Percentiles rank a stretch among this genome's conserved stretches.
Evolutionary conservation across 2,797 vertebrate species (phyloP).

Genomic region (Poliocrania exsul): DNA sequence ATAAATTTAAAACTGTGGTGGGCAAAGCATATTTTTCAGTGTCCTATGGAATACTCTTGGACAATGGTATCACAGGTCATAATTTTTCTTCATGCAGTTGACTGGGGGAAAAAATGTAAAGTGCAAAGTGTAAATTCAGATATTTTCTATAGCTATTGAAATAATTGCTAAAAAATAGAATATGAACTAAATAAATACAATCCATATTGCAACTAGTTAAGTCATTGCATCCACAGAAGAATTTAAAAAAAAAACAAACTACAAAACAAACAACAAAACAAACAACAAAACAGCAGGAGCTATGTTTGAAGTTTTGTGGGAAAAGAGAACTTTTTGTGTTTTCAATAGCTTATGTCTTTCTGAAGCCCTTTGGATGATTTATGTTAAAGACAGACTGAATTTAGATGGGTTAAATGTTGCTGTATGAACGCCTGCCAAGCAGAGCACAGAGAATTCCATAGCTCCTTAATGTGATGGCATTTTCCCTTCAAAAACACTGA

Average conservation of each 20-base stretch:
- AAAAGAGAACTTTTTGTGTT: constrained; percentile 21
- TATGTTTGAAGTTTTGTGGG: constrained; percentile 18
- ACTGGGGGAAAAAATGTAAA: not conserved
- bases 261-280: not conserved
- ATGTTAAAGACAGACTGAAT: constrained; percentile 50
- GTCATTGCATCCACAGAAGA: not conserved
- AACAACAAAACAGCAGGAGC: not conserved
- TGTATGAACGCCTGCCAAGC: constrained; percentile 53
- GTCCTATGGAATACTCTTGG: not conserved
- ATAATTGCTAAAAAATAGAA: not conserved
- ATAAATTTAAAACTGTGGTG: not conserved
- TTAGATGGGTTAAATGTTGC: constrained; percentile 49
- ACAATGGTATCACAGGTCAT: not conserved
- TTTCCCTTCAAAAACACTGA: not conserved
- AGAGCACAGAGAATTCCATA: constrained; percentile 54
- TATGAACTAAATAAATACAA: not conserved
- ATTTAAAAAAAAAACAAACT: not conserved
- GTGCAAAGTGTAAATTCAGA: not conserved
- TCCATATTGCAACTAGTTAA: not conserved
- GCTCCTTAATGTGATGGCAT: not conserved
- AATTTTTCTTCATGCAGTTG: not conserved
- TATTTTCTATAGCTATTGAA: not conserved
- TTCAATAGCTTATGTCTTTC: constrained; percentile 12
- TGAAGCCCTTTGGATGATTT: constrained; percentile 44
- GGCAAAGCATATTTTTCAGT: not conserved